Evolutionary conservation across 1,140 invertebrate species (phyloP).

Genomic region (Leptinotarsa defecta): DNA sequence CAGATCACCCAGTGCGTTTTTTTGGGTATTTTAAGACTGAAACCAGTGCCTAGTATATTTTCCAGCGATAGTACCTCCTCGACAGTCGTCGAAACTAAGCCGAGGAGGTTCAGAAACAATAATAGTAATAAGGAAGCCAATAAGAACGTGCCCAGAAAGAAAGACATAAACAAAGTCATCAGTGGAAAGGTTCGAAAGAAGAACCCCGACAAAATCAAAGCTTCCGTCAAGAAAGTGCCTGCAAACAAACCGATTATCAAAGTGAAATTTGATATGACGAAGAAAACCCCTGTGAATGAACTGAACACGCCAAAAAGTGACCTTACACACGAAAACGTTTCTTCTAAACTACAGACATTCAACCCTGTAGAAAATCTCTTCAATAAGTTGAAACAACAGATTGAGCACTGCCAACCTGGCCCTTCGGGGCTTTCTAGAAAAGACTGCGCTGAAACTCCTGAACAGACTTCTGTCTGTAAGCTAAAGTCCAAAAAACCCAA

Average conservation of each 20-base stretch:
- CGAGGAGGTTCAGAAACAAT: slow-evolving; percentile 17
- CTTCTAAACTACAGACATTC: neutral
- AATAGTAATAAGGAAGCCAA: slow-evolving; percentile 25
- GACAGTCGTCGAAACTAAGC: slow-evolving; percentile 10
- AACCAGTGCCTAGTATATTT: slow-evolving; percentile 34
- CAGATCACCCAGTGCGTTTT: slow-evolving; percentile 34
- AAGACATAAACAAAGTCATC: slow-evolving; percentile 24
- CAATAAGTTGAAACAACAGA: slow-evolving; percentile 24
- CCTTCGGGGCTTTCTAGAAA: neutral
- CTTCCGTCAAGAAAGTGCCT: slow-evolving; percentile 25
- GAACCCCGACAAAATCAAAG: slow-evolving; percentile 19
- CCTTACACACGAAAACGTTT: neutral
- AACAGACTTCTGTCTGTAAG: neutral
- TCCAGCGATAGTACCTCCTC: slow-evolving; percentile 16
- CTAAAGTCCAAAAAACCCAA: neutral
- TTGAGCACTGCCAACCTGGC: slow-evolving; percentile 3
- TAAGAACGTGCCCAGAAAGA: slow-evolving; percentile 16
- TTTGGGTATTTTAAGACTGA: slow-evolving; percentile 32
- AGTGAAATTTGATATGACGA: slow-evolving; percentile 17
- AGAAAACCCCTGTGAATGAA: neutral
- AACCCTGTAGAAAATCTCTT: slow-evolving; percentile 24
- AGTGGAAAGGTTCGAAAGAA: slow-evolving; percentile 24
- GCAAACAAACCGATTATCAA: slow-evolving; percentile 15
- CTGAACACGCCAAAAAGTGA: neutral
- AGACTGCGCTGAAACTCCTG: neutral